phyloP scores from a whole-genome alignment of 2,113 vertebrate genomes.

The Rhinolophus sinicus region DNA sequence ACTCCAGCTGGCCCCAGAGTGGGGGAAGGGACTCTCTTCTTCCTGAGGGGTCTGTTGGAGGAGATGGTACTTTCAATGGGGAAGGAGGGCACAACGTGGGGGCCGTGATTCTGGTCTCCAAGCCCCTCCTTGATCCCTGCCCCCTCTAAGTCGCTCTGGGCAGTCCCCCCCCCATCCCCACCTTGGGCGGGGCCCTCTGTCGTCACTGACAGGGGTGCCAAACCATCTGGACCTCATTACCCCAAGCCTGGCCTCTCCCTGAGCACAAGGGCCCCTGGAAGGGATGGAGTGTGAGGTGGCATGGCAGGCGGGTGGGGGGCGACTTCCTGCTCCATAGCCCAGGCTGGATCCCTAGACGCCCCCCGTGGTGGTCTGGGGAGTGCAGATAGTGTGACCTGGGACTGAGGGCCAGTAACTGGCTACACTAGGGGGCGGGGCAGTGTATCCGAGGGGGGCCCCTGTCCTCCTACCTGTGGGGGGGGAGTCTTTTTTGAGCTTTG shows the following conservation, averaged over 20 bases:
- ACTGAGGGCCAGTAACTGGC: not conserved
- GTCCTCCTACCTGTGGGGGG: not conserved
- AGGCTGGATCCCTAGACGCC: not conserved
- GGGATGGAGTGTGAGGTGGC: slow-evolving; percentile 59
- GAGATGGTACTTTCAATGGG: not conserved
- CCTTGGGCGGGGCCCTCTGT: slow-evolving; percentile 66
- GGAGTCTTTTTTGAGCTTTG: not conserved
- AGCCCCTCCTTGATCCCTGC: slow-evolving; percentile 1
- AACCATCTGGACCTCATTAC: slow-evolving; percentile 81
- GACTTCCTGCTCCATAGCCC: slow-evolving; percentile 43
- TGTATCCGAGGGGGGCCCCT: not conserved
- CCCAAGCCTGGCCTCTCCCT: slow-evolving; percentile 66
- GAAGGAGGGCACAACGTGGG: not conserved
- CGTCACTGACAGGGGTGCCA: slow-evolving; percentile 66
- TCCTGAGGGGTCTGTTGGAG: slow-evolving; percentile 60
- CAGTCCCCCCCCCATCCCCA: slow-evolving; percentile 29
- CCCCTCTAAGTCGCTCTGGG: not conserved
- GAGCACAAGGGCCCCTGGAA: slow-evolving; percentile 59
- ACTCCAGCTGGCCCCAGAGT: slow-evolving; percentile 83
- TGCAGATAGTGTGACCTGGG: not conserved
- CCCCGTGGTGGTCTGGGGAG: not conserved
- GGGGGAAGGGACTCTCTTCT: slow-evolving; percentile 70
- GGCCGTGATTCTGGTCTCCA: not conserved
- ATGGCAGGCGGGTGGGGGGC: not conserved
- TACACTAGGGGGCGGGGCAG: not conserved